These are phyloP conservation scores for Chalcis sispes DNA, from an alignment of 2,888 invertebrate species.

Conservation along the genomic window DNA sequence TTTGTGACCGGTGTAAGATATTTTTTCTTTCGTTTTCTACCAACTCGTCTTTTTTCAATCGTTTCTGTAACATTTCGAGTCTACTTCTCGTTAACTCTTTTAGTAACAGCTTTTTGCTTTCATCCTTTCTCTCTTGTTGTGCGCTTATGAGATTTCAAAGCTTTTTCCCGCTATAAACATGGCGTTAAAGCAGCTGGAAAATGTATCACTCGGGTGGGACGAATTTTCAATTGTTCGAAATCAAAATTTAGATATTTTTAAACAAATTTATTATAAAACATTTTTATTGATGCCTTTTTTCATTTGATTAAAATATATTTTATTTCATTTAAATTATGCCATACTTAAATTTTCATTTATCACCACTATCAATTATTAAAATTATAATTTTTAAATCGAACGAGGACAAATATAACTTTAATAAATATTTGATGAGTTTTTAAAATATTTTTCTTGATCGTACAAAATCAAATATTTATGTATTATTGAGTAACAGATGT, in stretches of 20 bases:
- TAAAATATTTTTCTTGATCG: too few relatives aligned
- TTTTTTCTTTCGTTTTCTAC: constrained; percentile 8
- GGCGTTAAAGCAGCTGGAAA: constrained; percentile 6
- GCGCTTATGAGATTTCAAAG: neutral
- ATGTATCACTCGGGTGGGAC: constrained; percentile 14
- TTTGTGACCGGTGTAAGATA: constrained; percentile 12
- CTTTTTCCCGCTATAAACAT: neutral
- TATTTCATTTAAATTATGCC: too few relatives aligned
- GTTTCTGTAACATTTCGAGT: constrained; percentile 4
- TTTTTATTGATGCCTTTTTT: too few relatives aligned
- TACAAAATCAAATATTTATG: too few relatives aligned
- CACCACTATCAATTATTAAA: too few relatives aligned
- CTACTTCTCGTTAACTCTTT: constrained; percentile 22
- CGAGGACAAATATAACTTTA: too few relatives aligned
- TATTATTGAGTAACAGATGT: too few relatives aligned
- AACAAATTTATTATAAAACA: too few relatives aligned
- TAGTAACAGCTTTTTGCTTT: neutral
- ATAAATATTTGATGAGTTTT: too few relatives aligned
- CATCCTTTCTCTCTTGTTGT: neutral
- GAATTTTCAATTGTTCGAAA: constrained; percentile 2
- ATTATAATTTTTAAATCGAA: too few relatives aligned
- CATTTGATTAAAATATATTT: too few relatives aligned
- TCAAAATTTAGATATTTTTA: neutral
- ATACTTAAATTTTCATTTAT: too few relatives aligned
- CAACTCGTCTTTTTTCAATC: neutral